A percentile compares a stretch with the other conserved stretches of the same genome.
Evolutionary conservation across 2,888 invertebrate species (phyloP).

Genomic region (Patella ulyssiponensis): DNA sequence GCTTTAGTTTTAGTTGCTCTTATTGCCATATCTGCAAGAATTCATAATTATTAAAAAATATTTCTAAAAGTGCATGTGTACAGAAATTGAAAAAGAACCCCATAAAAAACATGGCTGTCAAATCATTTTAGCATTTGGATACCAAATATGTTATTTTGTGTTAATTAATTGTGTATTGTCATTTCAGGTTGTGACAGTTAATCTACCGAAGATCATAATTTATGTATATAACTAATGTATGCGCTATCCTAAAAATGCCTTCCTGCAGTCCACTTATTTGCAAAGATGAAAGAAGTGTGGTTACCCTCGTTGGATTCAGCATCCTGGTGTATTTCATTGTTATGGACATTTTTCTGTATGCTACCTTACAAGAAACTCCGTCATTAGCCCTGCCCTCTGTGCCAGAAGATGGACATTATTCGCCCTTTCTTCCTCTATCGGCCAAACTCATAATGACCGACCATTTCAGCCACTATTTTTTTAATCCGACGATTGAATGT

Average conservation of each 20-base stretch:
- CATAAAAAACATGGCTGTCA: too few relatives aligned
- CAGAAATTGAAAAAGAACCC: too few relatives aligned
- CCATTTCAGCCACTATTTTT: slow-evolving; percentile 87
- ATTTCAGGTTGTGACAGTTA: too few relatives aligned
- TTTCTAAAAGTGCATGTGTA: too few relatives aligned
- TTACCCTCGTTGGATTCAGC: slow-evolving; percentile 30
- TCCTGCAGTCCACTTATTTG: slow-evolving; percentile 32
- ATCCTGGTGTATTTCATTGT: slow-evolving; percentile 46
- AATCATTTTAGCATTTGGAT: too few relatives aligned
- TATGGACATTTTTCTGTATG: slow-evolving; percentile 53
- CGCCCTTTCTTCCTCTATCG: slow-evolving; percentile 76
- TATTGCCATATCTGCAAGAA: too few relatives aligned
- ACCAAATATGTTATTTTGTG: too few relatives aligned
- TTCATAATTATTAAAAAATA: too few relatives aligned
- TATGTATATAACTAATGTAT: too few relatives aligned
- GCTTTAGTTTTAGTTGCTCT: too few relatives aligned
- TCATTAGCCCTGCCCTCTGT: slow-evolving; percentile 30
- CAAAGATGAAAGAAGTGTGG: slow-evolving; percentile 38
- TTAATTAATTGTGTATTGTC: too few relatives aligned
- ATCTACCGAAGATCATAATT: too few relatives aligned
- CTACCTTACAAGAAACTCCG: slow-evolving; percentile 44
- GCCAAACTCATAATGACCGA: slow-evolving; percentile 88
- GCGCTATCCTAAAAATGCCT: neutral
- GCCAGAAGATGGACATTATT: slow-evolving; percentile 35
- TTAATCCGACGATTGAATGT: slow-evolving; percentile 84